phyloP scores from a whole-genome alignment of 2,797 vertebrate species.

The Catamblyrhynchus diadema region DNA sequence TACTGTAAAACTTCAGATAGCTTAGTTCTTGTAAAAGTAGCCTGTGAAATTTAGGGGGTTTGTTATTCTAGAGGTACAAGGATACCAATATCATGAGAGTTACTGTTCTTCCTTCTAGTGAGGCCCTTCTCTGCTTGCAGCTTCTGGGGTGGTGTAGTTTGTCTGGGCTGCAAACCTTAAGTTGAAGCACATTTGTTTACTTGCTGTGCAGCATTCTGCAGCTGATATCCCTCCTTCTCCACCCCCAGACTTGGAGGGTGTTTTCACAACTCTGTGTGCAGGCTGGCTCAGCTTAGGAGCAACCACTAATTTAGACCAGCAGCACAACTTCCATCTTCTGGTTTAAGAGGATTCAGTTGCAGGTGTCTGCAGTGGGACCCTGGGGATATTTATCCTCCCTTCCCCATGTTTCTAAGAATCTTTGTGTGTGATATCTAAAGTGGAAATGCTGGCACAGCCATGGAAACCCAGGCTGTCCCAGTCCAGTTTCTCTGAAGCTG shows the following conservation, averaged over 20 bases:
- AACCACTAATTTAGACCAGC: slow-evolving; percentile 32
- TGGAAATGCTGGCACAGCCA: background rate
- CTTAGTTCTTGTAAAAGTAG: background rate
- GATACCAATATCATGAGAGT: background rate
- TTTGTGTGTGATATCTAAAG: background rate
- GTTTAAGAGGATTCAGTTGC: background rate
- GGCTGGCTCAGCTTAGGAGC: background rate
- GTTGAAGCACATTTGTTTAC: background rate
- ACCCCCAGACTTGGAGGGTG: background rate
- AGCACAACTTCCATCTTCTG: background rate
- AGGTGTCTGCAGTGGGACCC: slow-evolving; percentile 2
- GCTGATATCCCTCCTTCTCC: background rate
- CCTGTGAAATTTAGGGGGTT: background rate
- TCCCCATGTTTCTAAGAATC: background rate
- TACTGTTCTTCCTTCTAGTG: background rate
- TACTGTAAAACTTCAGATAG: background rate
- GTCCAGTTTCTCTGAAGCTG: background rate
- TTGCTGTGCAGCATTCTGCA: background rate
- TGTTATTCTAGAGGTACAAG: background rate
- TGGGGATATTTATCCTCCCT: background rate
- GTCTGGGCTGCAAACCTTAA: background rate
- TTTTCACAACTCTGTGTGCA: background rate
- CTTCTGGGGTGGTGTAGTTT: background rate
- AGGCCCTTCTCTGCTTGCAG: background rate
- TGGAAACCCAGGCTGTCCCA: background rate